Evolutionary conservation across 2,113 vertebrate genomes (phyloP), one percentile per base, ranked within the genome.

Genomic region (Forbesichthys papilliferus): DNA sequence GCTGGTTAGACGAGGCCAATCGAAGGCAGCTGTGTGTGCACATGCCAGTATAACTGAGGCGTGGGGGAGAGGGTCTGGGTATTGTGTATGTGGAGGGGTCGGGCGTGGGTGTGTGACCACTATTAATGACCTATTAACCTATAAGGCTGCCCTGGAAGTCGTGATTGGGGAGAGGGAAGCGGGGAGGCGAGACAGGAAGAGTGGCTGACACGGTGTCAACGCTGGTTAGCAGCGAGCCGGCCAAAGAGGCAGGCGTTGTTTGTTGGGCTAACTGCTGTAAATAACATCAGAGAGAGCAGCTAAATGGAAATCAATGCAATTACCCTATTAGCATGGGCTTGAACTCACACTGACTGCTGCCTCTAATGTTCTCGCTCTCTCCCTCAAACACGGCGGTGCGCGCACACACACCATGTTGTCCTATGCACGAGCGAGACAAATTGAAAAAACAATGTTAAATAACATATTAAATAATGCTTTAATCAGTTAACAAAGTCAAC

Each of bases 271-370:
- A 93, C 89, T 83, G 87, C 90, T 87, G 91, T 92, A 91, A 93
- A 93, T 92, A 93, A 91, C 91, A 93, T 92, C 91, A 92, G 91
- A 90, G 89, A 87, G 74, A 77, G 79, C 78, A 77, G 85, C 88
- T 93, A 92, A 94, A 92, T 93, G 89, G 89, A 92, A 93, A 94
- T 94, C 93, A 92, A 93, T 93, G 89, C 87, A 91, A 93, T 93
- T 92, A 92, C 84, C 87, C 87, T 89, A 92, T 93, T 93, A 93
- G 84, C 79, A 87, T 86, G 84, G 71, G 86, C 86, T 87, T 90
- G 88, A 89, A 89, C 90, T 91, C 80, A 66, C 78, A 74, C 64
- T 77, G 75, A 16, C 74, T 70, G 53, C 54, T 53, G 75, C 83
- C 67, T 51, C 57, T 63, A 74, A 83, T 68, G 48, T 54, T 63